phyloP scores from a whole-genome alignment of 2,113 vertebrate genomes.

The Scatophagus argus region DNA sequence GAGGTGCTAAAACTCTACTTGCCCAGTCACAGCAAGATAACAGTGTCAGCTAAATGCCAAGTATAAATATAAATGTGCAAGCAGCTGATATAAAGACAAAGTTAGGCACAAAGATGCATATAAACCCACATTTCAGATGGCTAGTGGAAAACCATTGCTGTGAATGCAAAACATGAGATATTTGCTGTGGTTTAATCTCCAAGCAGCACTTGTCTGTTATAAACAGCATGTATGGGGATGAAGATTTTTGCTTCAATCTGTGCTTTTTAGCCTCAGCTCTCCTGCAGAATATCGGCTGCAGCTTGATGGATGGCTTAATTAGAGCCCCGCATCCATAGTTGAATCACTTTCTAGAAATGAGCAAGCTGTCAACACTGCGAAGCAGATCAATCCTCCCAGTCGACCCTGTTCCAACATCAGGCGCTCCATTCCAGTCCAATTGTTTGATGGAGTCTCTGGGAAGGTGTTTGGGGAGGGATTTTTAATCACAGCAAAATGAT shows the following conservation, averaged over 20 bases:
- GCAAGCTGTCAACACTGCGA: constrained; percentile 64
- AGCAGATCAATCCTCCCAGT: constrained; percentile 71
- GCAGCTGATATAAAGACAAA: constrained; percentile 24
- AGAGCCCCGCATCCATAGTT: constrained; percentile 59
- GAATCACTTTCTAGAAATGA: constrained; percentile 69
- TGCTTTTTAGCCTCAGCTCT: constrained; percentile 52
- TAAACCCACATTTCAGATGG: constrained; percentile 25
- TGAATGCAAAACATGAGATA: constrained; percentile 32
- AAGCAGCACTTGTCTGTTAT: constrained; percentile 15
- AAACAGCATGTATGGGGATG: constrained; percentile 45
- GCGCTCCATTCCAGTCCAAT: constrained; percentile 56
- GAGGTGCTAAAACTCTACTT: constrained; percentile 44
- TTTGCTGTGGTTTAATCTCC: constrained; percentile 36
- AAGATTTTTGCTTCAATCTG: constrained; percentile 44
- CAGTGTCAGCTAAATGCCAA: constrained; percentile 48
- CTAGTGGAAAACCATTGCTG: constrained; percentile 31
- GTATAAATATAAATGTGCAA: constrained; percentile 45
- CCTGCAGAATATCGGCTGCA: constrained; percentile 54
- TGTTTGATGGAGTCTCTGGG: constrained; percentile 63
- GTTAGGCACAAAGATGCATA: constrained; percentile 33
- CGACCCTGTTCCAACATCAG: constrained; percentile 41
- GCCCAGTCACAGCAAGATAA: constrained; percentile 37
- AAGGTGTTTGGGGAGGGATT: constrained; percentile 51
- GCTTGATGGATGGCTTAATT: constrained; percentile 78
- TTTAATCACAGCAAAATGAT: constrained; percentile 68